Conservation (phyloP, 2,113 vertebrate species). For the Charina bottae region DNA sequence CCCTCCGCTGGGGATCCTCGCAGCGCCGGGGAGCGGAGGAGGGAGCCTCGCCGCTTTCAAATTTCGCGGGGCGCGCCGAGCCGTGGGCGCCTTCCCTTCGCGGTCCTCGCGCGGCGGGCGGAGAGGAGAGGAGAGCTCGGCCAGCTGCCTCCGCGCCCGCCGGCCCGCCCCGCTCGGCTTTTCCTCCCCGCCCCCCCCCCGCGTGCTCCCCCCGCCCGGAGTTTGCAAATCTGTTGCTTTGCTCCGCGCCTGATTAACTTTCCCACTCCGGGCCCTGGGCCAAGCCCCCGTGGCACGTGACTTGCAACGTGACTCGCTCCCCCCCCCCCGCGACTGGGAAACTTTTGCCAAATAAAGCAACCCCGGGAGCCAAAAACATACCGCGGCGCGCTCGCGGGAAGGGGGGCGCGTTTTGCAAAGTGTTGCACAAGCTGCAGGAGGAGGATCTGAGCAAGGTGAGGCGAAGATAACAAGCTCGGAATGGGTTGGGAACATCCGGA, state of each 20-base stretch:
- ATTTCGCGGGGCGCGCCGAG: background rate
- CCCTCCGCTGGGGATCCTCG: background rate
- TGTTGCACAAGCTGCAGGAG: too few species aligned
- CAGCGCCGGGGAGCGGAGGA: background rate
- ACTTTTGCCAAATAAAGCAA: background rate
- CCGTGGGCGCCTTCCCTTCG: background rate
- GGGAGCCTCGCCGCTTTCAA: background rate
- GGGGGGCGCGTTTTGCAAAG: too few species aligned
- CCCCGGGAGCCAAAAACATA: background rate
- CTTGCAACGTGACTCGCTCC: background rate
- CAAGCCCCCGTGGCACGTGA: constrained; percentile 15
- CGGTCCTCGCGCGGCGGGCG: background rate
- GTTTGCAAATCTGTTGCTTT: too few species aligned
- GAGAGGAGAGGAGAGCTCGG: background rate
- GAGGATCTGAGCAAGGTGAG: constrained; percentile 24
- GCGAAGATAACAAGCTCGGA: background rate
- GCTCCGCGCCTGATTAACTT: background rate
- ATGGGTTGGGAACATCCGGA: background rate
- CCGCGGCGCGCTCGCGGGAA: too few species aligned
- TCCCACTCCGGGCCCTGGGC: background rate
- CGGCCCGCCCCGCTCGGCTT: too few species aligned
- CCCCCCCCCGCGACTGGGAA: too few species aligned
- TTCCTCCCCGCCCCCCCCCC: background rate
- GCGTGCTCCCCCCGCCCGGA: background rate
- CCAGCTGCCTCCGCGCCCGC: too few species aligned